phyloP scores from a whole-genome alignment of 2,888 invertebrate species.

The Cataglyphis cursor region DNA sequence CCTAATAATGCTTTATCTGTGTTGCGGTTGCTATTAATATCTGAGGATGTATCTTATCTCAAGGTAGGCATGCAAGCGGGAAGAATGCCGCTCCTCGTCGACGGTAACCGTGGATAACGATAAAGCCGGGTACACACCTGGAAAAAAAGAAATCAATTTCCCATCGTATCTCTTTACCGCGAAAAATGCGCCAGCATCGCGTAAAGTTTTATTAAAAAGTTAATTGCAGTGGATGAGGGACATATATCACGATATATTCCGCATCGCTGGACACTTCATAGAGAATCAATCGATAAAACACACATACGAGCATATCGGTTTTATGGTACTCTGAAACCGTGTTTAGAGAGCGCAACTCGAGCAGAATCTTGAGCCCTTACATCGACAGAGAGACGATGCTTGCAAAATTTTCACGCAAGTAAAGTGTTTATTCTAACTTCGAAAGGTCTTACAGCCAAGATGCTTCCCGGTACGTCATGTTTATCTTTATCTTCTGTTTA shows the following conservation, averaged over 20 bases:
- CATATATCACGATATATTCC: slow-evolving; percentile 37
- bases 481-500: slow-evolving; percentile 39
- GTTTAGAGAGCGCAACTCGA: slow-evolving; percentile 18
- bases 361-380: background rate
- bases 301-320: slow-evolving; percentile 22
- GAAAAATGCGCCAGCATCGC: slow-evolving; percentile 34
- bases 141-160: slow-evolving; percentile 41
- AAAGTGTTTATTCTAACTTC: slow-evolving; percentile 48
- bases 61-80: slow-evolving; percentile 29
- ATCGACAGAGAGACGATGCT: slow-evolving; percentile 20
- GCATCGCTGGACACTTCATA: slow-evolving; percentile 32
- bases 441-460: slow-evolving; percentile 35
- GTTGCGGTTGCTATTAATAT: slow-evolving; percentile 49
- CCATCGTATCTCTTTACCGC: slow-evolving; percentile 16
- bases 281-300: slow-evolving; percentile 28
- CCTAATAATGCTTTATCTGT: slow-evolving; percentile 38
- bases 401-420: slow-evolving; percentile 40
- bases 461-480: slow-evolving; percentile 31
- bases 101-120: slow-evolving; percentile 10
- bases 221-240: slow-evolving; percentile 44
- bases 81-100: slow-evolving; percentile 37
- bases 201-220: slow-evolving; percentile 56
- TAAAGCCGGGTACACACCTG: slow-evolving; percentile 49
- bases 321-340: slow-evolving; percentile 27
- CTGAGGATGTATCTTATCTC: slow-evolving; percentile 32